Evolutionary conservation across 2,113 vertebrate species (phyloP).

Genomic region (Mormoops blainvillei): DNA sequence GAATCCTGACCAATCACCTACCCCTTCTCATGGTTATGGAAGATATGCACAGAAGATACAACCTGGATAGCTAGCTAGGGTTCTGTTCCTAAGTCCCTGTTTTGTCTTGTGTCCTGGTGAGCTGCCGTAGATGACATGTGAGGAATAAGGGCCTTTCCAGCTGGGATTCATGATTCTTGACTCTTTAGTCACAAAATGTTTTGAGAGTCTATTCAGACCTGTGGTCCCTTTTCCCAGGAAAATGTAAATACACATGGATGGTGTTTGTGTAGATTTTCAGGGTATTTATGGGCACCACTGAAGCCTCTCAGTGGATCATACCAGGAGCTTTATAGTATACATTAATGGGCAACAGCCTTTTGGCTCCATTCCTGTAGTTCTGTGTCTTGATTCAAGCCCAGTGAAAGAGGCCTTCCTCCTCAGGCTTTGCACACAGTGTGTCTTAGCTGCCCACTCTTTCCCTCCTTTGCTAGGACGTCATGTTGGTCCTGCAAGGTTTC

Average conservation of each 20-base stretch:
- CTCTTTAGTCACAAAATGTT: background rate
- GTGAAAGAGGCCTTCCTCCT: background rate
- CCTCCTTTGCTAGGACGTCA: background rate
- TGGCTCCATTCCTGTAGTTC: background rate
- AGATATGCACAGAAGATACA: background rate
- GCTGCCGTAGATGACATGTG: background rate
- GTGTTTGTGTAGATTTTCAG: background rate
- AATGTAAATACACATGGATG: background rate
- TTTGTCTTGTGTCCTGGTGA: background rate
- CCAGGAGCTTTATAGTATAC: background rate
- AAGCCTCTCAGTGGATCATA: background rate
- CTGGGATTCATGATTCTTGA: background rate
- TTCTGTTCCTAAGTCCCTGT: background rate
- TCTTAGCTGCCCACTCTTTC: background rate
- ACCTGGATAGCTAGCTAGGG: background rate
- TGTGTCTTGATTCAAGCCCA: background rate
- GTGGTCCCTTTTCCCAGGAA: background rate
- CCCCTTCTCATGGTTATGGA: background rate
- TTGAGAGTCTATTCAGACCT: background rate
- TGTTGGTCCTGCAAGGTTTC: background rate
- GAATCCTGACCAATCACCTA: background rate
- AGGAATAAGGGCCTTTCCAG: background rate
- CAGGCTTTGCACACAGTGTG: too few relatives aligned
- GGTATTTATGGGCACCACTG: background rate
- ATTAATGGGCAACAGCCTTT: background rate